Base-by-base conservation (phyloP, 2,797 vertebrate genomes). In the Chaunax sp. region DNA sequence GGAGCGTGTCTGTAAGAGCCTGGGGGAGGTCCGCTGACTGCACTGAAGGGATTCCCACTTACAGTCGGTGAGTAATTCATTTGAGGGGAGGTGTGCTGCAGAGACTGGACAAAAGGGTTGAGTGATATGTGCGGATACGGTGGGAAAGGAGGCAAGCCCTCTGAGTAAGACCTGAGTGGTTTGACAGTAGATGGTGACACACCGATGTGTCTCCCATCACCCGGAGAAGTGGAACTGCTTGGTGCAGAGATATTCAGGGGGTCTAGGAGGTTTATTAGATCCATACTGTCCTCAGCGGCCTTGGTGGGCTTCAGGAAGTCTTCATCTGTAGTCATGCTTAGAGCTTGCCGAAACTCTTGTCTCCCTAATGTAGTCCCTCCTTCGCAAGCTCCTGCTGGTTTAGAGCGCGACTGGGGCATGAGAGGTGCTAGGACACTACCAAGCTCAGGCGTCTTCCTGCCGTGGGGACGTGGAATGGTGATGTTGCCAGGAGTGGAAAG, bases 391-490 rank as follows among this genome's bases (percentile, higher is more conserved):
- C 84, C 84, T 0, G 72, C 12, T 10, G 85, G 0, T 2, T 90
- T 93, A 4, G 86, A 84, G 20, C 95, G 92, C 14, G 92, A 73
- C 3, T 93, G 92, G 25, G 77, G 67, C 3, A 72, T 50, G 0
- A 95, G 95, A 0, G 96, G 96, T 0, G 94, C 95, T 0, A 96
- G 93, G 57, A 96, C 95, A 1, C 94, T 90, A 12, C 96, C 95
- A 26, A 96, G 89, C 68, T 98, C 96, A 0, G 96, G 95, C 0
- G 97, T 97, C 90, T 96, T 99, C 66, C 95, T 94, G 23, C 96
- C 96, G 0, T 94, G 97, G 0, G 98, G 97, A 12, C 97, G 94
- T 1, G 98, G 97, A 55, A 99, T 96, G 53, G 96, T 97, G 83
- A 98, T 98, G 85, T 90, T 96, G 19, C 93, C 82, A 0, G 85